phyloP scores from a whole-genome alignment of 2,797 vertebrate genomes.

The Euthynnus affinis region DNA sequence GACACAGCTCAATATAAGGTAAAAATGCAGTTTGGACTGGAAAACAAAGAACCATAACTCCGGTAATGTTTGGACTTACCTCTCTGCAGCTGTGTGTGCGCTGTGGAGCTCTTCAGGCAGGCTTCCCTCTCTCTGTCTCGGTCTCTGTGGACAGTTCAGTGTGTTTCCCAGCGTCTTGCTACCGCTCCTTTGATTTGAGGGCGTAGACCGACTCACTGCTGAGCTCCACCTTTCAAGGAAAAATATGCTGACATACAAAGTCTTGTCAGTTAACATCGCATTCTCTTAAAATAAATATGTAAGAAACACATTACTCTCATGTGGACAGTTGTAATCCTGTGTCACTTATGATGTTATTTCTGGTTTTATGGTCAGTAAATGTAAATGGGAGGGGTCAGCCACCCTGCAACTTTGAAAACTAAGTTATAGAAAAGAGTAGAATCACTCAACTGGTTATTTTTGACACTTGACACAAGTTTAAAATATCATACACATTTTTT shows the following conservation, averaged over 20 bases:
- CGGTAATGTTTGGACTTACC: not conserved
- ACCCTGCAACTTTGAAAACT: no score
- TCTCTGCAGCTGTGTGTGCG: not conserved
- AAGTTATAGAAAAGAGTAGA: no score
- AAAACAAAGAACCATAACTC: not conserved
- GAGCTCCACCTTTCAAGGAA: not conserved
- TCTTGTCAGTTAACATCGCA: no score
- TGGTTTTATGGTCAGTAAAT: no score
- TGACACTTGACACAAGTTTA: no score
- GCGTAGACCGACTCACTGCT: no score
- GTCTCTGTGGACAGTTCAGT: not conserved
- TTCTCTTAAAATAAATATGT: not conserved
- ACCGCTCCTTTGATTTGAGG: not conserved
- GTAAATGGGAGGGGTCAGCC: no score
- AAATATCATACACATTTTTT: no score
- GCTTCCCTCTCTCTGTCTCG: not conserved
- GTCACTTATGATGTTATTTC: no score
- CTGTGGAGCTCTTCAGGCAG: not conserved
- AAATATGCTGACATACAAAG: not conserved
- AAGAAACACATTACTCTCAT: no score
- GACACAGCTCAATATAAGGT: not conserved
- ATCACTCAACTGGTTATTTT: no score
- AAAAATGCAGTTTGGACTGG: not conserved
- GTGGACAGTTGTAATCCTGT: not conserved
- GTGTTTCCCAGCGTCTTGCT: constrained; percentile 3